Evolutionary conservation across 2,797 vertebrate species (phyloP), one percentile per base, ranked within the genome.

Genomic region (Rhinella marina): DNA sequence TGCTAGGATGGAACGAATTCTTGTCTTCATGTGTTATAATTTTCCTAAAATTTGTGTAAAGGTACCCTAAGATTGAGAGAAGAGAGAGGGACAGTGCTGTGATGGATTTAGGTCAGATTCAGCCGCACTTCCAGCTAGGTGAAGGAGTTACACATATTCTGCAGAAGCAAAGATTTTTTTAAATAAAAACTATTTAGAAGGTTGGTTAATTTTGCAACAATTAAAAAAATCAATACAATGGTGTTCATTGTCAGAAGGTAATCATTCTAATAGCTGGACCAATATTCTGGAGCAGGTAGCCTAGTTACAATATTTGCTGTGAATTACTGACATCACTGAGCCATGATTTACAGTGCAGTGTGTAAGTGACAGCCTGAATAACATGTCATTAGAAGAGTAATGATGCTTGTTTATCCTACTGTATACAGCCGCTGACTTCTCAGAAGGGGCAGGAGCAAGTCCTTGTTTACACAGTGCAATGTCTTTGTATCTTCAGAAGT

Each of bases 301-400:
- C 68, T 70, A 32, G 27, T 16, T 32, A 70, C 27, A 70, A 7
- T 70, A 70, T 70, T 70, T 70, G 68, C 66, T 16, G 68, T 70
- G 27, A 16, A 70, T 29, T 70, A 70, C 68, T 70, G 27, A 32
- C 68, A 23, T 75, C 72, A 82, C 48, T 7, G 57, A 57, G 19
- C 56, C 70, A 17, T 59, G 64, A 59, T 21, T 64, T 17, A 54
- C 84, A 86, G 23, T 0, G 12, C 29, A 8, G 13, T 25, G 11
- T 48, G 29, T 72, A 68, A 19, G 21, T 41, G 80, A 54, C n/a
- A 29, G 48, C 56, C 41, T n/a, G 32, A 76, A 77, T 52, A 76
- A 85, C 72, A 85, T 62, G 83, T 56, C 57, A 76, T 41, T 27
- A 61, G 57, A 52, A 64, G 70, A 84, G 21, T 64, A 66, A 81